Evolutionary conservation across 1,140 invertebrate genomes (phyloP), one percentile per base, ranked within the genome.

Genomic region (Lasaia peninsularis): DNA sequence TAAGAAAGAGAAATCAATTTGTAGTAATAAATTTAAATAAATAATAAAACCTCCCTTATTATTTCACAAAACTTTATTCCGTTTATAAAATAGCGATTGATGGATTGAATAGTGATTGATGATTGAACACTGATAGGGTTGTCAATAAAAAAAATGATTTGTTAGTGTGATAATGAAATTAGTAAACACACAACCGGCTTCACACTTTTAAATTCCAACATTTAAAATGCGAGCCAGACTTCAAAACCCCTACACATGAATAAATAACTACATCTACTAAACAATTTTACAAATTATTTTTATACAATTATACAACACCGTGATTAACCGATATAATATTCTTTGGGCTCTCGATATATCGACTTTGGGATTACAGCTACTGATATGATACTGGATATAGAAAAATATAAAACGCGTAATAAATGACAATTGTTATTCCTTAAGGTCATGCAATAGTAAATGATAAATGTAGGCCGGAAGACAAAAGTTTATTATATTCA

Each of bases 261-360:
- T 87, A 88, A 88, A 88, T 88, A 78, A 80, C 77, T 87, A 88
- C 72, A 75, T 69, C 74, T 77, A 65, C 75, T 82, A 80, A 81
- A 80, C 72, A 78, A 82, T 77, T 80, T 81, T 86, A 88, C 75
- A 86, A 58, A 69, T 83, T 78, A 74, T 78, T 81, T 88, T 81
- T 86, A 71, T 74, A 88, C 82, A 86, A 83, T 84, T 80, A 81
- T 88, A 86, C 80, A 85, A 81, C 72, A 76, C 70, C 74, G 65
- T 76, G 73, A 74, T 78, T 74, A 76, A 75, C 69, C 64, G 70
- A 78, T 80, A 73, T 73, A 77, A 78, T 84, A 86, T 61, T 87
- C 83, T 88, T 88, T 88, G 86, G 86, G 78, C 71, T 67, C 73
- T 44, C 40, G 40, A 44, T 72, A 76, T 75, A 77, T 74, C 67